Conservation (phyloP, 1,140 invertebrate species). For the Belonocnema kinseyi region DNA sequence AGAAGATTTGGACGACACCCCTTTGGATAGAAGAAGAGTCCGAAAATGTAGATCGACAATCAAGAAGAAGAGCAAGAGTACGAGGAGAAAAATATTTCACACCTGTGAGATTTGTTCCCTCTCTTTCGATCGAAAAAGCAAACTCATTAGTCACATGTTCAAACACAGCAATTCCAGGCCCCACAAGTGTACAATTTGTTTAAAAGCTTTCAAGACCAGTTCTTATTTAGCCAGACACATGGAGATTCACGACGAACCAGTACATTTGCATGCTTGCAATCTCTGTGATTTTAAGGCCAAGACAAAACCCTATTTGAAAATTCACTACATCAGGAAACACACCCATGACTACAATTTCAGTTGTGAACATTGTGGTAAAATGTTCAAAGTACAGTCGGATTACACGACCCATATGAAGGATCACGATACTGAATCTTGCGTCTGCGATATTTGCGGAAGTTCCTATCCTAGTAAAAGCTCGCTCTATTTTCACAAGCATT, state of each 20-base stretch:
- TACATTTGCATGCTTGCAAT: conserved; percentile 57
- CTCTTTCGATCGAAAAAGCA: conserved; percentile 64
- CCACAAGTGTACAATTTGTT: conserved; percentile 73
- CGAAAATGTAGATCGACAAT: neutral
- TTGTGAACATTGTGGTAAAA: conserved; percentile 79
- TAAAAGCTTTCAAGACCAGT: conserved; percentile 73
- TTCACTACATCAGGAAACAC: conserved; percentile 77
- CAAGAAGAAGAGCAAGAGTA: conserved; percentile 30
- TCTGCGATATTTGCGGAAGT: conserved; percentile 78
- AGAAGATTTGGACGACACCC: conserved; percentile 41
- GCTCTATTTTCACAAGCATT: conserved; percentile 67
- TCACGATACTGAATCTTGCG: conserved; percentile 70
- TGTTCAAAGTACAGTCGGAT: conserved; percentile 77
- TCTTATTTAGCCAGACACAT: conserved; percentile 73
- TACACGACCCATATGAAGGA: conserved; percentile 74
- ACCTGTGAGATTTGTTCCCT: conserved; percentile 66
- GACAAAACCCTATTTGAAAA: conserved; percentile 71
- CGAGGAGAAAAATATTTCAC: conserved; percentile 45
- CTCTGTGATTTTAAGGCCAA: conserved; percentile 69
- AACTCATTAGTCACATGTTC: conserved; percentile 65
- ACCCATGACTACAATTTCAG: conserved; percentile 76
- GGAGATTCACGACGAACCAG: conserved; percentile 70
- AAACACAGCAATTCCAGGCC: conserved; percentile 72
- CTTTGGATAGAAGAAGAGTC: conserved; percentile 31
- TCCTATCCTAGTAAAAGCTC: conserved; percentile 74